Percentiles rank a stretch among this genome's conserved stretches.
Evolutionary conservation across 2,113 vertebrate genomes (phyloP).

Genomic region (Trogon surrucura): DNA sequence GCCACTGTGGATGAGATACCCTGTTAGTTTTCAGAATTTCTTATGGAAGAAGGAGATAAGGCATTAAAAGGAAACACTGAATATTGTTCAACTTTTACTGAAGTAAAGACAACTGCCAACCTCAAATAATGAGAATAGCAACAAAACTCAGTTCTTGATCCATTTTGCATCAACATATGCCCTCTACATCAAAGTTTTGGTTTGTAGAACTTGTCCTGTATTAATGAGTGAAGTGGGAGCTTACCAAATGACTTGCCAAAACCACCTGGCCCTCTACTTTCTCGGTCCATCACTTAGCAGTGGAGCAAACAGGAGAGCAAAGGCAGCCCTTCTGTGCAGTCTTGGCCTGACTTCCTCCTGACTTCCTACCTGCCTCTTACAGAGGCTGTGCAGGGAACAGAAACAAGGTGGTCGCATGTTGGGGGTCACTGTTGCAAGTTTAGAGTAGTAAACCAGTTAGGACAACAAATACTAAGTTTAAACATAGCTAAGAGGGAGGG

Average conservation of each 20-base stretch:
- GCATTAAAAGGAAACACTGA: neutral
- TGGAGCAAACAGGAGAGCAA: neutral
- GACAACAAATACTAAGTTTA: neutral
- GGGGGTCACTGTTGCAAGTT: neutral
- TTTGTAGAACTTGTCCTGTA: neutral
- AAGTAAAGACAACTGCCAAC: neutral
- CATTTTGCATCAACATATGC: neutral
- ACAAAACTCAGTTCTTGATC: neutral
- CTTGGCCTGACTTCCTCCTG: neutral
- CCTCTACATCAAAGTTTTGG: neutral
- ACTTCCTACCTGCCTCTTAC: neutral
- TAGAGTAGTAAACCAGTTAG: neutral
- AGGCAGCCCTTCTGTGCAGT: neutral
- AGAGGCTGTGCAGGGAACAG: neutral
- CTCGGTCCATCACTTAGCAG: neutral
- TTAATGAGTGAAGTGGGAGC: neutral
- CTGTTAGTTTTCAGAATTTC: neutral
- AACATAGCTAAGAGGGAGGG: neutral
- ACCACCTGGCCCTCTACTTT: neutral
- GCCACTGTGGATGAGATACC: neutral
- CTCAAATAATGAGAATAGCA: neutral
- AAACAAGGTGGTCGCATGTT: fast-evolving
- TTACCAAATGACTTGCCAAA: neutral
- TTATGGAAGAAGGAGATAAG: neutral
- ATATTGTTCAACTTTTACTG: neutral